These are phyloP conservation scores for Laticauda laticaudata DNA, from an alignment of 2,113 vertebrate species.

Conservation along the genomic window DNA sequence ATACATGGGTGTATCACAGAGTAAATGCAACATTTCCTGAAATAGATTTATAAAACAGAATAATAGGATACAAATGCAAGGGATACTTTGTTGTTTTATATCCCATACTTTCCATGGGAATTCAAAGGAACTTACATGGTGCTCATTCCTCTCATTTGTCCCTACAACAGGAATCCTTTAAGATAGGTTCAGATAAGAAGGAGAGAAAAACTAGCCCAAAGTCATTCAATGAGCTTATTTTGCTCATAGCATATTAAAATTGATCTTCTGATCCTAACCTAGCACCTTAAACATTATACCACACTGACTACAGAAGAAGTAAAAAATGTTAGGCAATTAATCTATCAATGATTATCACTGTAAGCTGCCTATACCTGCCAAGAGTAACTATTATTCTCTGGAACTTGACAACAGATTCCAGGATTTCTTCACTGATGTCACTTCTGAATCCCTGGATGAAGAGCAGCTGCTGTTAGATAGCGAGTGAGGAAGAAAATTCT, in stretches of 20 bases:
- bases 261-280: not conserved
- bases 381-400: not conserved
- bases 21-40: not conserved
- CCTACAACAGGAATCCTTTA: not conserved
- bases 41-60: not conserved
- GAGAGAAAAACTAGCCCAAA: not conserved
- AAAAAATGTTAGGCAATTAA: not conserved
- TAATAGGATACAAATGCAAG: not conserved
- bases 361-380: not conserved
- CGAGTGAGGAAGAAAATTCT: not conserved
- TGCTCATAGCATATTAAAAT: not conserved
- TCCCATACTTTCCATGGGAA: not conserved
- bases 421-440: not conserved
- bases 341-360: not conserved
- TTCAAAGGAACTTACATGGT: not conserved
- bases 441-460: not conserved
- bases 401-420: not conserved
- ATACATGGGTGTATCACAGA: not conserved
- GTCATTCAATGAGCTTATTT: not conserved
- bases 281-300: not conserved
- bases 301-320: not conserved
- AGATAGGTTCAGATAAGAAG: not conserved
- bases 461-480: not conserved
- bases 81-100: not conserved
- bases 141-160: not conserved